Evolutionary conservation across 2,113 vertebrate genomes (phyloP), one percentile per base, ranked within the genome.

Genomic region (Micronisus gabar): DNA sequence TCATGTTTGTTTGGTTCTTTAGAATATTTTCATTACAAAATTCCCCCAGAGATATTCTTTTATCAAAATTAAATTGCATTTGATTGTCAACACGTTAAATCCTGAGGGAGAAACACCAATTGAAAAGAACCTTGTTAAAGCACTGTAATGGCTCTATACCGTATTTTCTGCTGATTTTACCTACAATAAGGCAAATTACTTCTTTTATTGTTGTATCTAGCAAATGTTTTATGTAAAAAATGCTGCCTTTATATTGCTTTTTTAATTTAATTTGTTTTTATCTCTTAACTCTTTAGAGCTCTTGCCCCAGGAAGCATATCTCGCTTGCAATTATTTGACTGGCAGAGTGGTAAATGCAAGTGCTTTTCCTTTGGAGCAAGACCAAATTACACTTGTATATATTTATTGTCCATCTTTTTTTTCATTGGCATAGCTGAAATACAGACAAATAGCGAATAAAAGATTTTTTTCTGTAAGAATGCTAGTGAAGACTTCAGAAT

Each of bases 11-110:
- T 86, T 70, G 22, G 21, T 58, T 82, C 76, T 86, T 92, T 47
- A 72, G 56, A 62, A 73, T 89, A 83, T 93, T 91, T 93, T 87
- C 66, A 85, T 90, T 95, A 90, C 16, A 82, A 62, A 92, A 59
- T 80, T 66, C 14, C 73, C 55, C 80, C 36, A 3, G 36, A 94
- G 86, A 80, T 90, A 66, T 56, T 91, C 34, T 94, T 88, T 86
- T 95, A 96, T 93, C 79, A 96, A 93, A 96, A 97, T 95, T 89
- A 97, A 92, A 95, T 90, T 95, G 72, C 59, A 48, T 83, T 96
- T 90, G 70, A 84, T 94, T 97, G 95, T 83, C 75, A 90, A 91
- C 78, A 94, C 65, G 81, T 96, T 95, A 93, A 97, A 94, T 94
- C 92, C 86, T 59, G 66, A 91, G 92, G 81, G 92, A 88, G 72